phyloP scores from a whole-genome alignment of 2,797 vertebrate genomes.

The Hirundo rustica region DNA sequence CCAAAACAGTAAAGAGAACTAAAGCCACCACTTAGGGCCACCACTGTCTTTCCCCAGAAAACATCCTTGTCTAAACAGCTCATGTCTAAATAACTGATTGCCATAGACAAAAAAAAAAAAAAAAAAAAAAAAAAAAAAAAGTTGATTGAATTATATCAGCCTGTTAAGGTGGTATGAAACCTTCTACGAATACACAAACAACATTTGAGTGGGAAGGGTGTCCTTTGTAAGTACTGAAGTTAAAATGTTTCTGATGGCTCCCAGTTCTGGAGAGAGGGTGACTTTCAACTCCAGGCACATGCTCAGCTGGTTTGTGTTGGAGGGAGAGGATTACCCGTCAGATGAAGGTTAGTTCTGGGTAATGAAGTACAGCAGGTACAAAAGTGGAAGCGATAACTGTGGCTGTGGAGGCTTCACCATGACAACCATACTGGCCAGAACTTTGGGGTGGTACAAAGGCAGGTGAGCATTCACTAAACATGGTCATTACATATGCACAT shows the following conservation, averaged over 20 bases:
- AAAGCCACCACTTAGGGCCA: background rate
- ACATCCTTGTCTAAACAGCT: background rate
- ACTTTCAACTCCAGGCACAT: slow-evolving; percentile 26
- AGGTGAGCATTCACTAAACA: background rate
- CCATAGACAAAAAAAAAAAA: background rate
- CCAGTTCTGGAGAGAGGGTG: background rate
- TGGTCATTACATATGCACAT: background rate
- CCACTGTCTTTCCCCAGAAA: background rate
- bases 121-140: background rate
- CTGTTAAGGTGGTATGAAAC: slow-evolving; percentile 3
- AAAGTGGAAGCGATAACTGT: background rate
- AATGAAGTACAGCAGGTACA: background rate
- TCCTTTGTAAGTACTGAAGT: background rate
- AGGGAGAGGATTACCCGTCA: background rate
- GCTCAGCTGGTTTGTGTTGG: background rate
- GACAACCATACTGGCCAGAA: background rate
- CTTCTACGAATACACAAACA: slow-evolving; percentile 1
- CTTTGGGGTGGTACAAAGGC: background rate
- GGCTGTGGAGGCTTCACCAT: background rate
- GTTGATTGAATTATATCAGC: background rate
- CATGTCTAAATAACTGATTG: background rate
- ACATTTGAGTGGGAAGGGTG: background rate
- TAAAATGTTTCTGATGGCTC: slow-evolving; percentile 37
- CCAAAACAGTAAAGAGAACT: background rate
- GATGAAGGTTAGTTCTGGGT: background rate